phyloP scores from a whole-genome alignment of 2,888 invertebrate genomes.

The Rhingia campestris region DNA sequence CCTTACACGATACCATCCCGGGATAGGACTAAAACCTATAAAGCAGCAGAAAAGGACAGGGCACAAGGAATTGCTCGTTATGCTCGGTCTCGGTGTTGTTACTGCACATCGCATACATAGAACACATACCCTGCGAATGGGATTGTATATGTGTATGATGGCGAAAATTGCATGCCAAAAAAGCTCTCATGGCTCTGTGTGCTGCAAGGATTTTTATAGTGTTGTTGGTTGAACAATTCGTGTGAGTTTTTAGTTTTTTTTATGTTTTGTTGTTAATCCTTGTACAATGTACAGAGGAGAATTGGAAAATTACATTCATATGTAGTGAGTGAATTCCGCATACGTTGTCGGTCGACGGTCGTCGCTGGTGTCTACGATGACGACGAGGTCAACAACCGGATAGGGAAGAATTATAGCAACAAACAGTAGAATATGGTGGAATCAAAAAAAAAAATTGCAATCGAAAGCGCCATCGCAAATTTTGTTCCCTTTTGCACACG shows the following conservation, averaged over 20 bases:
- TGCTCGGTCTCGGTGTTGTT: slow-evolving; percentile 45
- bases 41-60: slow-evolving; percentile 71
- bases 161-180: slow-evolving; percentile 40
- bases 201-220: slow-evolving; percentile 60
- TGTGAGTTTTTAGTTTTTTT: not conserved
- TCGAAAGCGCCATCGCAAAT: slow-evolving; percentile 71
- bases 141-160: slow-evolving; percentile 42
- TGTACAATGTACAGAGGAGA: slow-evolving; percentile 33
- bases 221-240: slow-evolving; percentile 25
- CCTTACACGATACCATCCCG: slow-evolving; percentile 83
- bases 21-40: slow-evolving; percentile 82
- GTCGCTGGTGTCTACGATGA: slow-evolving; percentile 43
- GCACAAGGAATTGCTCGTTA: slow-evolving; percentile 68
- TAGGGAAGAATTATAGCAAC: slow-evolving; percentile 61
- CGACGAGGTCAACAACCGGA: slow-evolving; percentile 71
- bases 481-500: slow-evolving; percentile 59
- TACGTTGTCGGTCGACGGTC: slow-evolving; percentile 30
- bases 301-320: slow-evolving; percentile 62
- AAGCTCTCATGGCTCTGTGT: slow-evolving; percentile 46
- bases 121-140: not conserved
- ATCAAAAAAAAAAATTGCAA: slow-evolving; percentile 58
- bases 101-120: slow-evolving; percentile 61
- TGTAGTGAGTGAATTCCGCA: slow-evolving; percentile 65
- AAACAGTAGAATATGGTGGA: slow-evolving; percentile 34
- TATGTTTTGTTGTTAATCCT: slow-evolving; percentile 35